phyloP scores from a whole-genome alignment of 23 tunicate genomes.

The Trididemnum nubilum region DNA sequence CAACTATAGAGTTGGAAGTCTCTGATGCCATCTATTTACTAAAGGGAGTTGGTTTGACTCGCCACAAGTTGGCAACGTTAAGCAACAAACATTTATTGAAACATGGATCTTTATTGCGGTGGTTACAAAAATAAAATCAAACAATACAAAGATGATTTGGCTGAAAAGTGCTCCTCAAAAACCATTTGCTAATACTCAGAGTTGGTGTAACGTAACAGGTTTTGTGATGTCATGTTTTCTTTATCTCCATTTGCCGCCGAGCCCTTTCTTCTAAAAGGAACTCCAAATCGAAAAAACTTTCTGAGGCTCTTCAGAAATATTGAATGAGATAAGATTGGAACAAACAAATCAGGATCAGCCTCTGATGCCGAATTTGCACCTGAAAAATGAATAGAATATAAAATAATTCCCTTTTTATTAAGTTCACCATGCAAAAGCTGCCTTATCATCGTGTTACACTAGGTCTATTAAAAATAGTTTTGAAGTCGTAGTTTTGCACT shows the following conservation, averaged over 20 bases:
- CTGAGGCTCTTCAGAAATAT: constrained; percentile 22
- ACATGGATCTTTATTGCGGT: no score
- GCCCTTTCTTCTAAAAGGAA: not conserved
- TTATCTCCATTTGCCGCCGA: not conserved
- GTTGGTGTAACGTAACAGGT: not conserved
- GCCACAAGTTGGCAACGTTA: no score
- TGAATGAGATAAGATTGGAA: constrained; percentile 35
- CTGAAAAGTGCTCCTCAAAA: not conserved
- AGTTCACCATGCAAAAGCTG: not conserved
- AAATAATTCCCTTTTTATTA: no score
- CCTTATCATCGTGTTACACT: no score
- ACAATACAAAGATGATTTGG: no score
- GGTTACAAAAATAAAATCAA: no score
- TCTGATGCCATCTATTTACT: no score
- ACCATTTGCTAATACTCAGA: not conserved
- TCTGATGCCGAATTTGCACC: constrained; percentile 30
- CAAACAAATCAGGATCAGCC: constrained; percentile 41
- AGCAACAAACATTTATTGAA: no score
- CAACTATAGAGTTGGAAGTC: no score
- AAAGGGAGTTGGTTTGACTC: no score
- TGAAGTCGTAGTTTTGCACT: no score
- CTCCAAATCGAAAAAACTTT: constrained; percentile 56
- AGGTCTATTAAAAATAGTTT: no score
- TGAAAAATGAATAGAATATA: constrained; percentile 11
- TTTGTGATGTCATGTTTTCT: not conserved